These are phyloP conservation scores for Acleris laterana DNA, from an alignment of 2,888 invertebrate genomes.

Conservation along the genomic window DNA sequence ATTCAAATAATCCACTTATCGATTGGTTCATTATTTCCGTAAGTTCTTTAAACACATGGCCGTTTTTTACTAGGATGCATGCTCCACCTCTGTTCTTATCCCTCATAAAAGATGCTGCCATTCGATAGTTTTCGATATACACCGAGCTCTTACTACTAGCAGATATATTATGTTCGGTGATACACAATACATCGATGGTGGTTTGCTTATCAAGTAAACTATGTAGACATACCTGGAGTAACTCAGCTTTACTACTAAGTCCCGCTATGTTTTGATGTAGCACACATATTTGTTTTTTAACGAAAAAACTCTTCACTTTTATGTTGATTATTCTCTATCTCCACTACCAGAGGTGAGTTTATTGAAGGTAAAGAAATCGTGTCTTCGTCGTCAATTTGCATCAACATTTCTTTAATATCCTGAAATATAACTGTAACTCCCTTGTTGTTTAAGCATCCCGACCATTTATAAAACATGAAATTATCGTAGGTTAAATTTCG, in stretches of 20 bases:
- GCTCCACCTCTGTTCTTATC: conserved; percentile 8
- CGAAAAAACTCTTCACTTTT: conserved; percentile 7
- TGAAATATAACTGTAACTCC: not conserved
- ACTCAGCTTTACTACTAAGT: conserved; percentile 3
- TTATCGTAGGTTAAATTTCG: conserved; percentile 1
- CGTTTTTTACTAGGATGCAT: conserved; percentile 13
- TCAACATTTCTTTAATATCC: not conserved
- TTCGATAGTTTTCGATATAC: conserved; percentile 1
- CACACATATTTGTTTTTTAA: conserved; percentile 1
- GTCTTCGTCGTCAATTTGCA: no score
- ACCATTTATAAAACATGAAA: not conserved
- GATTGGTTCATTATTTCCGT: no score
- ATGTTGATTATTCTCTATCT: not conserved
- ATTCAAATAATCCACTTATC: no score
- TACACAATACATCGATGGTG: not conserved
- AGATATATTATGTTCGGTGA: not conserved
- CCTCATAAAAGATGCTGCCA: conserved; percentile 2
- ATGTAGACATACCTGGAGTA: not conserved
- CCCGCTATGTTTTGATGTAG: conserved; percentile 10
- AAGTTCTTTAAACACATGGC: conserved; percentile 4
- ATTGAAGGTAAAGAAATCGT: no score
- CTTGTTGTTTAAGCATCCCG: conserved; percentile 1
- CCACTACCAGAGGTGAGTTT: not conserved
- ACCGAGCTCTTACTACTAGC: not conserved
- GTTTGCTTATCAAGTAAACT: not conserved